Evolutionary conservation across 2,888 invertebrate species (phyloP), one percentile per base, ranked within the genome.

Genomic region (Plagodis pulveraria): DNA sequence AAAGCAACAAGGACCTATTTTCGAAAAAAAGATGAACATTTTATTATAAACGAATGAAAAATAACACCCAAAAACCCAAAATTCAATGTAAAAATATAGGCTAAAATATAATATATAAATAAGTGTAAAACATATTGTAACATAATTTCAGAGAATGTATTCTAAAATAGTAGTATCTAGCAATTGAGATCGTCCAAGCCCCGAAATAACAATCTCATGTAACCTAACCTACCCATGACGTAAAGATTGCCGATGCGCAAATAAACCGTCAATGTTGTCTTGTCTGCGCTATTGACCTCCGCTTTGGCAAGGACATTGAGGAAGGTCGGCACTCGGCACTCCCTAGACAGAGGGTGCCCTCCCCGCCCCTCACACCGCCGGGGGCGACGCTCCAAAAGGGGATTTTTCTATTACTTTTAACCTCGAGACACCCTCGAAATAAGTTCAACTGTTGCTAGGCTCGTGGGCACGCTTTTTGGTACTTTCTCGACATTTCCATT

Each of bases 361-460:
- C 73, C 34, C 32, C 46, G 34, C 35, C 33, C 48, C 45, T 62
- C 51, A 8, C 36, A 35, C 36, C 36, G 6, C 36, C 40, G 75
- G 79, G 86, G 85, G 83, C 78, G 83, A 74, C 76, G 76, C 49
- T 46, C 59, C 69, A 69, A 65, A 72, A 72, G 74, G 73, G 79
- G 77, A 81, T 84, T 84, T 86, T 86, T 86, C 81, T 84, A 82
- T 84, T 83, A 86, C 82, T 81, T 74, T 69, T 82, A 85, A 89
- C 89, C 89, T 90, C 87, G 81, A 88, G 86, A 87, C 86, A 87
- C 72, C 89, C 88, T 89, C 72, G 69, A 74, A 68, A 71, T 74
- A 72, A 74, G 67, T 61, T 64, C 55, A 62, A 58, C 62, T 64
- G 67, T 64, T 67, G 59, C 56, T 56, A 50, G 22, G 56, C 22